A percentile compares a stretch with the other conserved stretches of the same genome.
Conservation (phyloP, 2,797 vertebrate genomes). For the Microhierax caerulescens region DNA sequence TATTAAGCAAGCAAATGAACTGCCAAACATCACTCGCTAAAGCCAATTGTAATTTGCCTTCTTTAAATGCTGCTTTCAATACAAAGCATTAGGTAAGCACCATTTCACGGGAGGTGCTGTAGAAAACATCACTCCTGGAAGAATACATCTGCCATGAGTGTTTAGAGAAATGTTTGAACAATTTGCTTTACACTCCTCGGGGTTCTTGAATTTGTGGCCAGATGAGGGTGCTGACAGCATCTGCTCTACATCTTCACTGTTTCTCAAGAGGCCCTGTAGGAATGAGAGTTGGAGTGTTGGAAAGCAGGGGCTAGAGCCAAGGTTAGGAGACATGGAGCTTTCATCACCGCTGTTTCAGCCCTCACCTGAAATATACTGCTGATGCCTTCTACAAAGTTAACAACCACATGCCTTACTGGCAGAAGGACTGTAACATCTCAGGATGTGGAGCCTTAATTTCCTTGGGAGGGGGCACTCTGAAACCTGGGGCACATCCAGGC, state of each 20-base stretch:
- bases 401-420: background rate
- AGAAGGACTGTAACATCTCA: background rate
- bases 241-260: background rate
- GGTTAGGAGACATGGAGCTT: background rate
- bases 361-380: background rate
- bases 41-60: background rate
- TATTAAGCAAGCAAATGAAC: background rate
- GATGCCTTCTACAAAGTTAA: background rate
- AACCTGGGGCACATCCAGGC: background rate
- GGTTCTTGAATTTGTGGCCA: constrained; percentile 21
- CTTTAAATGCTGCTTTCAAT: background rate
- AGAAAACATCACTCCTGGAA: background rate
- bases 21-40: background rate
- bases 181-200: background rate
- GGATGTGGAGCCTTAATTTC: background rate
- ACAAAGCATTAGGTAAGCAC: background rate
- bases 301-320: background rate
- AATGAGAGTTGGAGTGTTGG: background rate
- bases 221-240: background rate
- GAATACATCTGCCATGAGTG: background rate
- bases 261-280: background rate
- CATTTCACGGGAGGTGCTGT: background rate
- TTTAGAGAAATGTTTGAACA: constrained; percentile 2
- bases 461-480: background rate
- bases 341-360: background rate